Evolutionary conservation across 2,888 invertebrate species (phyloP), one percentile per base, ranked within the genome.

Genomic region (Standfussiana lucernea): DNA sequence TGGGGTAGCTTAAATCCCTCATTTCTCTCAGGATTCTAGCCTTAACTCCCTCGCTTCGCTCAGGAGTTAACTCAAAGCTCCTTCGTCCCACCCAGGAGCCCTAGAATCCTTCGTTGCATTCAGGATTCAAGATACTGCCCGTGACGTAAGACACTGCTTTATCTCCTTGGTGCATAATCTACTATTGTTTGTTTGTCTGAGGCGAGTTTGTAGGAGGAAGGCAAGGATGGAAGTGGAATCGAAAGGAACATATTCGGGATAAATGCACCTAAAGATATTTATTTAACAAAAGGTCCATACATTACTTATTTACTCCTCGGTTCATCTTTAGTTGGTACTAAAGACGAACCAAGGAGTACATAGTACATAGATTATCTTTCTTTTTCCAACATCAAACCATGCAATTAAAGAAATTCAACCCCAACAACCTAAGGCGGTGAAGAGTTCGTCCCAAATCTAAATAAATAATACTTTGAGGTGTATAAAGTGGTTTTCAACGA

Each of bases 401-500:
- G 13, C 37, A 53, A 68, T 68, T 35, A 15, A 68, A 28, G 28
- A 53, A 56, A 32, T 18, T 18, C 4, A 50, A n/a, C 42, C 18
- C 13, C 47, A 61, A 5, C 11, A 75, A 69, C 32, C 50, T 37
- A 56, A 18, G 59, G 21, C 69, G 11, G 4, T 10, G 32, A 11
- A 59, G 15, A 13, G 28, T 8, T 42, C 15, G 15, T n/a, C 18
- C 35, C 7, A 21, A 65, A 35, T 42, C 15, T 70, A 53, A 70
- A 79, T 80, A 80, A 79, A 61, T 75, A 59, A 75, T 53, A 47
- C 37, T 21, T 37, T n/a, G 28, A 10, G 28, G 13, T 24, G 13
- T 24, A 47, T 61, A 18, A 50, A 53, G 32, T 78, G 7, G 4
- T 74, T 59, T 79, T 80, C 42, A 2, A 28, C 4, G 35, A 75